Conservation (phyloP, 2,888 invertebrate species). For the Nowickia ferox region DNA sequence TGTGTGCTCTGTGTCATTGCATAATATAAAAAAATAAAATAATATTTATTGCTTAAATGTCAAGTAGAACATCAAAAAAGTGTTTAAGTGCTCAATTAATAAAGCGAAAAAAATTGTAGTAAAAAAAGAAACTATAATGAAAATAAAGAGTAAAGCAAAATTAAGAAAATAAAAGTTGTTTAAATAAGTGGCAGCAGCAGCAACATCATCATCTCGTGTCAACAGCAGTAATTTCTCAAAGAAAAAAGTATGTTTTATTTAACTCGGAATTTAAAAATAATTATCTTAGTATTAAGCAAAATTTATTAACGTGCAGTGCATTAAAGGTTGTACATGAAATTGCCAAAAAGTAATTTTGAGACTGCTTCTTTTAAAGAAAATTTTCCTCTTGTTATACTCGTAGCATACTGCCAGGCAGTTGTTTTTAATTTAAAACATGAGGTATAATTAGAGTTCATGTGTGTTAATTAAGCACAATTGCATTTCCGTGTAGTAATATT, state of each 20-base stretch:
- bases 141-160: constrained; percentile 41
- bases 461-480: constrained; percentile 5
- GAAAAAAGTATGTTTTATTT: constrained; percentile 48
- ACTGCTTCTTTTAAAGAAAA: no score
- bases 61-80: constrained; percentile 54
- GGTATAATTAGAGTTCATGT: not conserved
- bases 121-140: constrained; percentile 21
- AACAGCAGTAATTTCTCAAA: constrained; percentile 26
- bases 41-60: constrained; percentile 30
- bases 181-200: constrained; percentile 31
- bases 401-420: constrained; percentile 3
- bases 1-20: not conserved
- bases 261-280: constrained; percentile 7
- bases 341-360: not conserved
- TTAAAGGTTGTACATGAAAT: constrained; percentile 18
- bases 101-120: constrained; percentile 62
- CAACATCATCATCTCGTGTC: constrained; percentile 33
- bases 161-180: constrained; percentile 31
- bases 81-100: constrained; percentile 73
- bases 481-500: not conserved
- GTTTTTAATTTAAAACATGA: not conserved
- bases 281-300: constrained; percentile 14
- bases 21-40: not conserved
- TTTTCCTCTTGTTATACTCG: not conserved
- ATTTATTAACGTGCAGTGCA: not conserved